Conservation (phyloP, 2,113 vertebrate species). For the Amblyopsis rosae region DNA sequence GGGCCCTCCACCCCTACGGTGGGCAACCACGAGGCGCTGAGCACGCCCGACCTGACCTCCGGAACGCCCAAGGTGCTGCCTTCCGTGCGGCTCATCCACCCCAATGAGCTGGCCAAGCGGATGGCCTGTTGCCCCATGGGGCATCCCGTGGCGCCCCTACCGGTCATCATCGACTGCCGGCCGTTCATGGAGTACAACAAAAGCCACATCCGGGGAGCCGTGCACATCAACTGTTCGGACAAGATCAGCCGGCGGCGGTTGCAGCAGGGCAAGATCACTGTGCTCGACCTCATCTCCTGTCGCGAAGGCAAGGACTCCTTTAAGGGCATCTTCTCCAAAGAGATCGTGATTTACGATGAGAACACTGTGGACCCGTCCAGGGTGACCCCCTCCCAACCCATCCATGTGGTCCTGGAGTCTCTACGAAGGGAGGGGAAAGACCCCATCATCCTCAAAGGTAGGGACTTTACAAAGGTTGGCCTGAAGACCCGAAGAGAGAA, state of each 20-base stretch:
- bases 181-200: conserved; percentile 99
- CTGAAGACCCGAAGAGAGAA: not conserved
- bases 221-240: conserved; percentile 97
- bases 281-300: conserved; percentile 97
- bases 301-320: conserved; percentile 95
- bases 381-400: conserved; percentile 88
- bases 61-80: conserved; percentile 64
- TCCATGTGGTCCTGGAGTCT: conserved; percentile 93
- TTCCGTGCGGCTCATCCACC: conserved; percentile 89
- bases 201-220: conserved; percentile 94
- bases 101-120: conserved; percentile 93
- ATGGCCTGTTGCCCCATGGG: conserved; percentile 91
- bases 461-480: conserved; percentile 28
- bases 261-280: conserved; percentile 98
- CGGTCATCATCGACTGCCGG: conserved; percentile 97
- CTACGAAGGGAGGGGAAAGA: conserved; percentile 97
- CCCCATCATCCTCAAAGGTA: conserved; percentile 97
- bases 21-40: conserved; percentile 84
- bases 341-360: conserved; percentile 98
- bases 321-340: conserved; percentile 98
- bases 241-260: conserved; percentile 96
- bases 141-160: conserved; percentile 86
- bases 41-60: conserved; percentile 79
- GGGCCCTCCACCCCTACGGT: conserved; percentile 82
- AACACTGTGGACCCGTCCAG: conserved; percentile 91